Base-by-base conservation (phyloP, 2,888 invertebrate genomes). In the Galerucella calmariensis region DNA sequence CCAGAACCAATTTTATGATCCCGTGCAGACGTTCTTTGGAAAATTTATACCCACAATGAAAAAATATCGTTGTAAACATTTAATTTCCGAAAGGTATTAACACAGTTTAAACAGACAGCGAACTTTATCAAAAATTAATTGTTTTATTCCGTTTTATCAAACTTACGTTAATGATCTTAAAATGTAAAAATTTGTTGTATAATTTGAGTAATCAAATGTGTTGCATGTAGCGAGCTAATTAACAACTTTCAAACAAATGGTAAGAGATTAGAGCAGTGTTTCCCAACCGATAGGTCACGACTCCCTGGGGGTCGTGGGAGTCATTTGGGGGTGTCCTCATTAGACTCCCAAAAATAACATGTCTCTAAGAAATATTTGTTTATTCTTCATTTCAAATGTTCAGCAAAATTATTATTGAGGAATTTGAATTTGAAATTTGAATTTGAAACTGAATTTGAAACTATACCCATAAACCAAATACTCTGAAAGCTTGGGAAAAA, bases 81-180 rank as follows among this genome's bases (percentile, higher is more conserved):
- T 48, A 48, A n/a, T 51, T n/a, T 51, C 51, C n/a, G 14, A n/a
- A 51, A 51, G 51, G 51, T 51, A 51, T 51, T n/a, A 51, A 51
- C 51, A 48, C 12, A 3, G 12, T 48, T 11, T 14, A 14, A 48
- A 14, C 14, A 51, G 14, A n/a, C n/a, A 51, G 51, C 51, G 51
- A 51, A 51, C 5, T n/a, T n/a, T 51, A n/a, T 6, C 51, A 12
- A n/a, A 51, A 51, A 51, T 51, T 51, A 51, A 51, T 51, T 51
- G 51, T n/a, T 51, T n/a, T 14, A n/a, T 51, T 51, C n/a, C 51
- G 51, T 51, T 51, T n/a, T n/a, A 14, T 51, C 4, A 8, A 51
- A 14, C 14, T 14, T 11, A 48, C 48, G 48, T 6, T n/a, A 51
- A n/a, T 51, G 6, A 51, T 51, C n/a, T 51, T 14, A 51, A 51